Evolutionary conservation across 1,140 invertebrate species (phyloP).

Genomic region (Dendrolimus punctatus): DNA sequence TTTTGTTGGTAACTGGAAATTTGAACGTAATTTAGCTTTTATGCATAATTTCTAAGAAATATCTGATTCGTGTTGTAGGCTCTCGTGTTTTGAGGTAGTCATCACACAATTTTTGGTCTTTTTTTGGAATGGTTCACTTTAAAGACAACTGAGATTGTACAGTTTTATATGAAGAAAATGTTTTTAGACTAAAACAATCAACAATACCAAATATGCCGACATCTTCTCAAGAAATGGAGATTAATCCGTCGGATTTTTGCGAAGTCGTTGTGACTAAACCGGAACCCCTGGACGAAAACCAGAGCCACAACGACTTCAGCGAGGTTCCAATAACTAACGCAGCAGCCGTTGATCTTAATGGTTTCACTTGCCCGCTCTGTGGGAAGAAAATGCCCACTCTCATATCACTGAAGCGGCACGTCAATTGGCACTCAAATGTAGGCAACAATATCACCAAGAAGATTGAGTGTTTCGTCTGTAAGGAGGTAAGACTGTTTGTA

Average conservation of each 20-base stretch:
- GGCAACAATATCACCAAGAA: slow-evolving; percentile 42
- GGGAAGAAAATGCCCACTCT: slow-evolving; percentile 53
- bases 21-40: too few species aligned
- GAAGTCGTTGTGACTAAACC: slow-evolving; percentile 68
- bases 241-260: slow-evolving; percentile 66
- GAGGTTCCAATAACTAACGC: slow-evolving; percentile 38
- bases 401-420: slow-evolving; percentile 50
- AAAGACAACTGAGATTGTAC: too few species aligned
- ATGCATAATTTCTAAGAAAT: too few species aligned
- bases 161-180: too few species aligned
- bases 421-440: slow-evolving; percentile 55
- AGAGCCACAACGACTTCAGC: slow-evolving; percentile 59
- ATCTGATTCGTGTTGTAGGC: too few species aligned
- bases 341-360: slow-evolving; percentile 34
- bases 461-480: slow-evolving; percentile 54
- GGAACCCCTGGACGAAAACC: slow-evolving; percentile 55
- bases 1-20: too few species aligned
- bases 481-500: slow-evolving; percentile 37
- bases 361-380: slow-evolving; percentile 58
- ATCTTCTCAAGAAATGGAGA: slow-evolving; percentile 8
- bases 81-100: too few species aligned
- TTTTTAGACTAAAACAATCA: too few species aligned
- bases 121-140: too few species aligned
- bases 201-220: too few species aligned
- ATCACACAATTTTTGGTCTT: too few species aligned